Percentiles rank a stretch among this genome's conserved stretches.
Conservation (phyloP, 1,140 invertebrate genomes). For the Papilio helenus region DNA sequence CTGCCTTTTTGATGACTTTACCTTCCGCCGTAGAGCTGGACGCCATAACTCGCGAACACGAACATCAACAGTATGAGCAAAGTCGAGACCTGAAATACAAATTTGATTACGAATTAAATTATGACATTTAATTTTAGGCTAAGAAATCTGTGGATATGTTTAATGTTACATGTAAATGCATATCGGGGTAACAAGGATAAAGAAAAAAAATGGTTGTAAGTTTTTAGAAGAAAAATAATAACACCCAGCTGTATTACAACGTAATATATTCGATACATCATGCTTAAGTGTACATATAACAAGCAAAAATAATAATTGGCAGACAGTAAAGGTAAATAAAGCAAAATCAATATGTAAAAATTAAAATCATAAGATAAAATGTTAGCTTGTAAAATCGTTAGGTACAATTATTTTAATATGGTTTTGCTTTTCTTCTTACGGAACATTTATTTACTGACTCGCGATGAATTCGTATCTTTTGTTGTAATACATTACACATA, state of each 20-base stretch:
- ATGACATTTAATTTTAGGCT: neutral
- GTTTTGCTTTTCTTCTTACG: constrained; percentile 1
- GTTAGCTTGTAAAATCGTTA: neutral
- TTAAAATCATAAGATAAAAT: neutral
- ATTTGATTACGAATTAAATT: neutral
- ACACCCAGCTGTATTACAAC: neutral
- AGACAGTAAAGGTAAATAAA: neutral
- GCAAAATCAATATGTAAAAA: neutral
- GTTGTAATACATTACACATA: neutral
- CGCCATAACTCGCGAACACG: constrained; percentile 93
- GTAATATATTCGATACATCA: neutral
- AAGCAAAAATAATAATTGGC: neutral
- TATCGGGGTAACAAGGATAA: neutral
- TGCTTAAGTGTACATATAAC: neutral
- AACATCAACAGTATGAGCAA: constrained; percentile 99
- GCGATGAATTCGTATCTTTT: neutral
- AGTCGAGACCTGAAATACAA: constrained; percentile 92
- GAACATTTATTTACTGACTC: constrained; percentile 10
- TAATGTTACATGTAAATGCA: neutral
- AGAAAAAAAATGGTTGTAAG: neutral
- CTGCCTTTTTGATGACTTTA: neutral
- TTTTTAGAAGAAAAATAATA: neutral
- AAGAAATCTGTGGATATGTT: neutral
- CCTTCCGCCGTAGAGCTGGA: constrained; percentile 16
- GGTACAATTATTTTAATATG: neutral